These are phyloP conservation scores for Pygoscelis antarcticus DNA, from an alignment of 2,113 vertebrate species.

Conservation along the genomic window DNA sequence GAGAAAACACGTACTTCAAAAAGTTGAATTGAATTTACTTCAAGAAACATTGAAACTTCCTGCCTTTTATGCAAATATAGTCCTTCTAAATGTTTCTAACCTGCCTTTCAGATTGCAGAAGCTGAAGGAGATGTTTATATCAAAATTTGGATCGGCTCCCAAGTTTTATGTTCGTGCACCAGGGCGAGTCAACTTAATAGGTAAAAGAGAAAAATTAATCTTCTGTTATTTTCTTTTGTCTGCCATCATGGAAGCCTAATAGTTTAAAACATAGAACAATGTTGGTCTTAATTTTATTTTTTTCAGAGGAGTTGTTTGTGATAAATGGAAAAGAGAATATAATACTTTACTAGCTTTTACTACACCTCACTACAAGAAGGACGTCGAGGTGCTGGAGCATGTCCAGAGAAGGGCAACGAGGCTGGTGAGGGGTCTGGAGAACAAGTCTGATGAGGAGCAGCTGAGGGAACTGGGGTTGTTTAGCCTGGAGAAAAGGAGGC, in stretches of 20 bases:
- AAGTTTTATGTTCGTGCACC: conserved; percentile 92
- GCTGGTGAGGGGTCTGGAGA: no score
- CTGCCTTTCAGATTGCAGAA: conserved; percentile 84
- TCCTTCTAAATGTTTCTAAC: conserved; percentile 23
- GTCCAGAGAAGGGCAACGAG: no score
- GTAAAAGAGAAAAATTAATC: conserved; percentile 72
- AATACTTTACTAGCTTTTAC: not conserved
- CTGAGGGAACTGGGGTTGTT: no score
- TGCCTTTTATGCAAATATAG: not conserved
- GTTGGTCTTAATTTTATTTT: not conserved
- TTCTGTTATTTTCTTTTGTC: not conserved
- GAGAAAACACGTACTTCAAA: not conserved
- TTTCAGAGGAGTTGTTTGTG: not conserved
- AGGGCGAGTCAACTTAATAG: conserved; percentile 96
- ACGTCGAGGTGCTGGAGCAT: no score
- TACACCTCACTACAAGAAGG: not conserved
- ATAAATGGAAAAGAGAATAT: not conserved
- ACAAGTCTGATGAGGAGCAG: no score
- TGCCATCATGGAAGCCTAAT: not conserved
- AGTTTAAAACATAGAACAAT: not conserved
- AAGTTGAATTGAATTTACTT: not conserved
- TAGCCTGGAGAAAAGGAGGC: no score
- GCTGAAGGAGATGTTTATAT: conserved; percentile 85
- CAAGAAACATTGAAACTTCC: not conserved
- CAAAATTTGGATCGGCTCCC: conserved; percentile 86